phyloP scores from a whole-genome alignment of 2,888 invertebrate genomes.

The Ectropis crepuscularia region DNA sequence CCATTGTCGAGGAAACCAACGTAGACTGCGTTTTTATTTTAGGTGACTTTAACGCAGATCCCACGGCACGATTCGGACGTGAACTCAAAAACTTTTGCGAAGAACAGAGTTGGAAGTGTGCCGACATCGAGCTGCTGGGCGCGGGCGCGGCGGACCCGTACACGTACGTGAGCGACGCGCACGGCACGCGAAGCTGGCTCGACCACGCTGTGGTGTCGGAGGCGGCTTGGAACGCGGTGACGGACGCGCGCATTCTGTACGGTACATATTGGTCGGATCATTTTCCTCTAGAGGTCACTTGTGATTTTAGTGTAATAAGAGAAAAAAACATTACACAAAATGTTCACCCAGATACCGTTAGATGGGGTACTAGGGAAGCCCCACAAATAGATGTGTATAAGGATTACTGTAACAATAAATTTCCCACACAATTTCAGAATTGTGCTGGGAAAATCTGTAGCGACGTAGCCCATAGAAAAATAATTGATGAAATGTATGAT shows the following conservation, averaged over 20 bases:
- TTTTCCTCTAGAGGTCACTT: slow-evolving; percentile 25
- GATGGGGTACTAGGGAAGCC: slow-evolving; percentile 8
- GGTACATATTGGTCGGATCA: slow-evolving; percentile 30
- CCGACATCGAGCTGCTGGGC: slow-evolving; percentile 31
- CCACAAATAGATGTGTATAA: slow-evolving; percentile 7
- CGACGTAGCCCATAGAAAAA: too few species aligned
- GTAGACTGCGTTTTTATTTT: slow-evolving; percentile 34
- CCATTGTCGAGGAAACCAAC: slow-evolving; percentile 31
- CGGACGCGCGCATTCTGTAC: background rate
- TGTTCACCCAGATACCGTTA: slow-evolving; percentile 1
- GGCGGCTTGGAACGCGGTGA: background rate
- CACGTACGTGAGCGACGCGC: slow-evolving; percentile 39
- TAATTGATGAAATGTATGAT: too few species aligned
- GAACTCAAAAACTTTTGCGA: slow-evolving; percentile 36
- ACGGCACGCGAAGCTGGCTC: slow-evolving; percentile 26
- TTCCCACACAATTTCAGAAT: too few species aligned
- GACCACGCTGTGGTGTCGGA: slow-evolving; percentile 16
- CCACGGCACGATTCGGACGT: slow-evolving; percentile 28
- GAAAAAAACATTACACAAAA: background rate
- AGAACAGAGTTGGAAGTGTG: slow-evolving; percentile 41
- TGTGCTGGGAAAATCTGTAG: too few species aligned
- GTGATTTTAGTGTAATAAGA: slow-evolving; percentile 20
- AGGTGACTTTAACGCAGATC: background rate
- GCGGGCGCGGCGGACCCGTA: slow-evolving; percentile 20
- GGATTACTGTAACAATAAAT: too few species aligned